Evolutionary conservation across 2,113 vertebrate genomes (phyloP).

Genomic region (Nematolebias whitei): DNA sequence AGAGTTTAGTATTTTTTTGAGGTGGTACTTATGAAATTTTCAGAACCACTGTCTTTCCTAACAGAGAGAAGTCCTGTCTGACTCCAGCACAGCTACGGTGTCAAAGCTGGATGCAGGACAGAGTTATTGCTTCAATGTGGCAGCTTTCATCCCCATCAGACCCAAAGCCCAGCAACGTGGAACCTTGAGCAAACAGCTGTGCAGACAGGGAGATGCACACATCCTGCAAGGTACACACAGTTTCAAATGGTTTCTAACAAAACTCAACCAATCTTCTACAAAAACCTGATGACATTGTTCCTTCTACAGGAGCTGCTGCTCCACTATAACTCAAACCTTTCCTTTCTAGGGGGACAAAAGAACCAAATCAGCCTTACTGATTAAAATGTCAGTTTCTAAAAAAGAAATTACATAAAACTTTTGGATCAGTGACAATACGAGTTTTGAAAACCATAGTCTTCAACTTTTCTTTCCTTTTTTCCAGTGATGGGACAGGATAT

Average conservation of each 20-base stretch:
- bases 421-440: too few relatives aligned
- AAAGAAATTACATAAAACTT: too few relatives aligned
- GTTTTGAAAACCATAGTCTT: too few relatives aligned
- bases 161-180: conserved; percentile 67
- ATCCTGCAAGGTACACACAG: conserved; percentile 34
- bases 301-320: too few relatives aligned
- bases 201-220: conserved; percentile 24
- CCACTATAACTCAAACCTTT: neutral
- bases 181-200: conserved; percentile 74
- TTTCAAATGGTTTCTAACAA: neutral
- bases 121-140: conserved; percentile 88
- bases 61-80: conserved; percentile 78
- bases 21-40: neutral
- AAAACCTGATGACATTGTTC: neutral
- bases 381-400: too few relatives aligned
- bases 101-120: conserved; percentile 72
- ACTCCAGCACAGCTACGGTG: conserved; percentile 70
- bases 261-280: neutral
- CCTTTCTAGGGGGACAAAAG: neutral
- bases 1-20: too few relatives aligned
- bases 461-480: too few relatives aligned
- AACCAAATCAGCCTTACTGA: too few relatives aligned
- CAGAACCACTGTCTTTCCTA: neutral
- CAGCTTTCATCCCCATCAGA: conserved; percentile 79
- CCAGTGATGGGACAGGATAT: too few relatives aligned